Evolutionary conservation across 1,140 invertebrate genomes (phyloP).

Genomic region (Bicyclus anynana): DNA sequence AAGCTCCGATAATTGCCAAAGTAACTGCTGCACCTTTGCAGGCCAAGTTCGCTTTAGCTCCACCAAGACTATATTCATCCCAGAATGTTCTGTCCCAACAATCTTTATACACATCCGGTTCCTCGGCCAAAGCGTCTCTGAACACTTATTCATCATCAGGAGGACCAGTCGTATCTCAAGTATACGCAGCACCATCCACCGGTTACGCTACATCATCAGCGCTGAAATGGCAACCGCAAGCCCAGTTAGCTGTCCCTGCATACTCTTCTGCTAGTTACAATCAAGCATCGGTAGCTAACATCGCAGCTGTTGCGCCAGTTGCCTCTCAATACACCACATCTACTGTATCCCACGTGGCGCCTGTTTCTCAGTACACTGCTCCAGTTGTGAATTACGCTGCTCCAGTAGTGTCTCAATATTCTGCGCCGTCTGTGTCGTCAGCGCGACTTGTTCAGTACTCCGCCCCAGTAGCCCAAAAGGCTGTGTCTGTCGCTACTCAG

Average conservation of each 20-base stretch:
- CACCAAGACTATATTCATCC: constrained; percentile 40
- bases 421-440: constrained; percentile 31
- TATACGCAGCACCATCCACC: constrained; percentile 52
- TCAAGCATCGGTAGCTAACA: constrained; percentile 4
- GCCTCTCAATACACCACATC: constrained; percentile 28
- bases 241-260: constrained; percentile 31
- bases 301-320: constrained; percentile 21
- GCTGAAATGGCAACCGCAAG: constrained; percentile 37
- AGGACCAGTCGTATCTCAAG: constrained; percentile 64
- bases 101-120: constrained; percentile 36
- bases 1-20: constrained; percentile 72
- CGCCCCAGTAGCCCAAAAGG: constrained; percentile 29
- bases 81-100: constrained; percentile 54
- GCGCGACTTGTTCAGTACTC: too few relatives aligned
- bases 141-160: constrained; percentile 51
- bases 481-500: constrained; percentile 31
- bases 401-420: constrained; percentile 21
- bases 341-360: constrained; percentile 29
- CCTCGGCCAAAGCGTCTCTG: constrained; percentile 50
- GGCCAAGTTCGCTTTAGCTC: constrained; percentile 54
- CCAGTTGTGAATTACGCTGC: constrained; percentile 23
- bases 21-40: constrained; percentile 68
- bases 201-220: constrained; percentile 48
- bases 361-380: constrained; percentile 31
- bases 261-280: constrained; percentile 11